Evolutionary conservation across 2,113 vertebrate genomes (phyloP).

Genomic region (Labeo catla): DNA sequence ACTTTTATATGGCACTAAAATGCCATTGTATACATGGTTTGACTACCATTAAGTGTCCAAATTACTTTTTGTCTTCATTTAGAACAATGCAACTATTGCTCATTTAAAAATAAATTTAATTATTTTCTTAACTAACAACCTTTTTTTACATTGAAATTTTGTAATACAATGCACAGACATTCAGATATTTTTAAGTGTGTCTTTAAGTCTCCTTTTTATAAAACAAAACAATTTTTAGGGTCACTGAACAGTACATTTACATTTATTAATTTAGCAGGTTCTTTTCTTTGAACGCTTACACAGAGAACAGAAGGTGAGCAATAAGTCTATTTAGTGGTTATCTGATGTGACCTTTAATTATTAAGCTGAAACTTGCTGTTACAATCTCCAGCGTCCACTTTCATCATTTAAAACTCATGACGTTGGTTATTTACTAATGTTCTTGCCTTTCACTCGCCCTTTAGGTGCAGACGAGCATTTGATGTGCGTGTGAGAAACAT

Average conservation of each 20-base stretch:
- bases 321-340: not conserved
- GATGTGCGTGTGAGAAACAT: not conserved
- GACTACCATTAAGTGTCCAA: not conserved
- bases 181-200: not conserved
- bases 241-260: not conserved
- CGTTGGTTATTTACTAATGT: not conserved
- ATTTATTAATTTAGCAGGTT: not conserved
- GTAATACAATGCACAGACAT: not conserved
- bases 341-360: conserved; percentile 13
- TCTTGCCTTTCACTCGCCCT: conserved; percentile 2
- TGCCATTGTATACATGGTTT: not conserved
- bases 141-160: not conserved
- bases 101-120: not conserved
- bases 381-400: not conserved
- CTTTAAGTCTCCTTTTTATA: not conserved
- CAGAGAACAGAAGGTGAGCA: not conserved
- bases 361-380: not conserved
- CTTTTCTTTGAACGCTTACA: not conserved
- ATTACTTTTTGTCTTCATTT: not conserved
- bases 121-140: not conserved
- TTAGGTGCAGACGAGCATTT: not conserved
- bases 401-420: not conserved
- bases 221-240: not conserved
- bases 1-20: no score
- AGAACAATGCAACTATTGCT: not conserved